phyloP scores from a whole-genome alignment of 2,888 invertebrate species.

The Mesodorylaimus sp. region DNA sequence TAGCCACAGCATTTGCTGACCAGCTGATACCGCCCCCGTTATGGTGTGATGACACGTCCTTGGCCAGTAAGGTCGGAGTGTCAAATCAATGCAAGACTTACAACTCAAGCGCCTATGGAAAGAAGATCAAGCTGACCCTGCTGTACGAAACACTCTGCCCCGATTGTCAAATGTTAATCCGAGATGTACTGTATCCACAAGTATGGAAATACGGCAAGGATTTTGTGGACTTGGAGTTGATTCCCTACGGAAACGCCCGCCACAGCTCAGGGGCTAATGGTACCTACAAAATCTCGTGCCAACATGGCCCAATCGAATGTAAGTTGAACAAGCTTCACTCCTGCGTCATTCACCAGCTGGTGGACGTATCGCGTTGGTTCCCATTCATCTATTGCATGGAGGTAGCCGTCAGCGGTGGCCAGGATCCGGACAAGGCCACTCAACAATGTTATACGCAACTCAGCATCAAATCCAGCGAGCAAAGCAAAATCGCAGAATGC shows the following conservation, averaged over 20 bases:
- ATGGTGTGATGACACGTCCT: slow-evolving; percentile 6
- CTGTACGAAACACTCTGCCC: slow-evolving; percentile 10
- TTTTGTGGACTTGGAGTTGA: slow-evolving; percentile 22
- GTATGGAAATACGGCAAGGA: slow-evolving; percentile 18
- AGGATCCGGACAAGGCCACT: not conserved
- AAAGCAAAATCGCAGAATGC: not conserved
- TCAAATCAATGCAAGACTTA: slow-evolving; percentile 1
- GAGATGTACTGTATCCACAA: slow-evolving; percentile 11
- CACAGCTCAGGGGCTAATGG: not conserved
- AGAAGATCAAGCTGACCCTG: slow-evolving; percentile 3
- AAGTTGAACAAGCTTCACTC: slow-evolving; percentile 1
- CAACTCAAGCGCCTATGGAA: not conserved
- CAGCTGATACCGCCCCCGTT: not conserved
- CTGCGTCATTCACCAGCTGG: not conserved
- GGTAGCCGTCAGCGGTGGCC: not conserved
- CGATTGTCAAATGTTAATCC: slow-evolving; percentile 8
- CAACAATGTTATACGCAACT: not conserved
- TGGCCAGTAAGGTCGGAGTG: not conserved
- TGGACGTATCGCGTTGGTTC: not conserved
- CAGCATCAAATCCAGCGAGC: not conserved
- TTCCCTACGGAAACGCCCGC: slow-evolving; percentile 25
- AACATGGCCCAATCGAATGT: slow-evolving; percentile 7
- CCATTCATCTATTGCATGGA: slow-evolving; percentile 4
- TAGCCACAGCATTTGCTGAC: no score
- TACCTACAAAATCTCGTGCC: not conserved